Evolutionary conservation across 2,888 invertebrate species (phyloP).

Genomic region (Coelogynopora nodosa): DNA sequence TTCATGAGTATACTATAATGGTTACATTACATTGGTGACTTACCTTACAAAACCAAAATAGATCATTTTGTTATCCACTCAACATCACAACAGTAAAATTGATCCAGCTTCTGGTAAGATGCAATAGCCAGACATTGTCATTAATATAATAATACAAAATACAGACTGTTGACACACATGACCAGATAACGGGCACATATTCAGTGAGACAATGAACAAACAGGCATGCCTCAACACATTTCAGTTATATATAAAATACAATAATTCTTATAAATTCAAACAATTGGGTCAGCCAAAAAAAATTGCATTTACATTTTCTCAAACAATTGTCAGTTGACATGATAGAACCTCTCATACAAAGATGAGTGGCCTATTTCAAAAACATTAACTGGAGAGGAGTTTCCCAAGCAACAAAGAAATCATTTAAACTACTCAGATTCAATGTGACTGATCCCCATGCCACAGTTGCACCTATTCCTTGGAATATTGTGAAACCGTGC

Average conservation of each 20-base stretch:
- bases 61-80: too few relatives aligned
- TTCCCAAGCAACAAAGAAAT: constrained; percentile 22
- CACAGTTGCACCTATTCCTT: not conserved
- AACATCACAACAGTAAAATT: too few relatives aligned
- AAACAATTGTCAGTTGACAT: constrained; percentile 6
- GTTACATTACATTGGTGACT: too few relatives aligned
- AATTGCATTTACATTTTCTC: not conserved
- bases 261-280: constrained; percentile 6
- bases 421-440: constrained; percentile 1
- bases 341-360: constrained; percentile 27
- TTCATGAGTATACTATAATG: too few relatives aligned
- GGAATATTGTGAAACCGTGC: not conserved
- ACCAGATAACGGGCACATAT: too few relatives aligned
- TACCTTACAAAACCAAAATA: too few relatives aligned
- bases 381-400: constrained; percentile 20
- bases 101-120: too few relatives aligned
- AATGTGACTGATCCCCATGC: constrained; percentile 23
- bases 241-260: not conserved
- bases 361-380: not conserved
- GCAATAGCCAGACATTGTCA: too few relatives aligned
- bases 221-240: too few relatives aligned
- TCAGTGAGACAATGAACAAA: too few relatives aligned
- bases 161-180: not conserved
- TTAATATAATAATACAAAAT: not conserved
- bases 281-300: not conserved